phyloP scores from a whole-genome alignment of 1,140 invertebrate species.

The Neelides sp. region DNA sequence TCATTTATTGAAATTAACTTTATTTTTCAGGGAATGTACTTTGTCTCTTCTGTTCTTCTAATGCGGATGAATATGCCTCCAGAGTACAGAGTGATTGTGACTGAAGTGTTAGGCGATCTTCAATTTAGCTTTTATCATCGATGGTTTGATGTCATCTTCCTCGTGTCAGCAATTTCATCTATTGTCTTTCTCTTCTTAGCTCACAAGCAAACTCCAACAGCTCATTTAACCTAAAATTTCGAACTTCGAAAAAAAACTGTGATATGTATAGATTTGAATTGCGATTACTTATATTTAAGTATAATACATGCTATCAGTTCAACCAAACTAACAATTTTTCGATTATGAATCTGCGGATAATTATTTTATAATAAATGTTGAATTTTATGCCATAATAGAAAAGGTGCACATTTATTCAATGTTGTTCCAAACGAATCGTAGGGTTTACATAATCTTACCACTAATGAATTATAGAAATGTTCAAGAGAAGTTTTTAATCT shows the following conservation, averaged over 20 bases:
- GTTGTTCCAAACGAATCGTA: no score
- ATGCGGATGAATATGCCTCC: constrained; percentile 99
- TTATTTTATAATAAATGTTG: no score
- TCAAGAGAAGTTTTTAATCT: no score
- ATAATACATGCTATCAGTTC: no score
- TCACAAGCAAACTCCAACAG: constrained; percentile 62
- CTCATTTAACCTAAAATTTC: constrained; percentile 20
- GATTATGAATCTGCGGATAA: no score
- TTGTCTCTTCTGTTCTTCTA: constrained; percentile 91
- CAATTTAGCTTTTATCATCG: constrained; percentile 99
- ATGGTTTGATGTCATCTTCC: constrained; percentile 99
- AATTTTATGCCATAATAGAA: no score
- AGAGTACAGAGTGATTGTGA: constrained; percentile 94
- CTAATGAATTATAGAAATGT: no score
- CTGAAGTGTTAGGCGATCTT: constrained; percentile 90
- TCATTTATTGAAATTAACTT: neutral
- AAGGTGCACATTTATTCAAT: no score
- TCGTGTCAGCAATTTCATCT: constrained; percentile 89
- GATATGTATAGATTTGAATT: neutral
- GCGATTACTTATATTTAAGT: neutral
- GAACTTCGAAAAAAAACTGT: neutral
- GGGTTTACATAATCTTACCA: no score
- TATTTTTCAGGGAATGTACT: constrained; percentile 85
- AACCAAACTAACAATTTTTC: no score
- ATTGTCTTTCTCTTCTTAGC: constrained; percentile 91